Base-by-base conservation (phyloP, 2,888 invertebrate species). In the Drosophila mercatorum region DNA sequence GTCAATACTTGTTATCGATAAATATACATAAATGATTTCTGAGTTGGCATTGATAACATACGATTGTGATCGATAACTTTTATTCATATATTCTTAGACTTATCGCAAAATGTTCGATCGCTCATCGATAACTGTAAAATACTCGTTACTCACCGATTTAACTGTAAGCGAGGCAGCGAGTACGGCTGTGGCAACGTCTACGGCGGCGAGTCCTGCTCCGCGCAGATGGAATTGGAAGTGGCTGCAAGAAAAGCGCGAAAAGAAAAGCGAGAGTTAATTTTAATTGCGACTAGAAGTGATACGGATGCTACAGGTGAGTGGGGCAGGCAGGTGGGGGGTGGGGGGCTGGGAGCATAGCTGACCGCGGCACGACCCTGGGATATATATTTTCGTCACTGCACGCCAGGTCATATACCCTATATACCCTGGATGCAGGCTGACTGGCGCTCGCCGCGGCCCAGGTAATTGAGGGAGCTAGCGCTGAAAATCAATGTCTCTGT, bases 401-500 rank as follows among this genome's bases (percentile, higher is more conserved):
- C 14, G 44, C 26, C 36, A 36, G 44, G 46, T 38, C 47, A 40
- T 49, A 59, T 59, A 59, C 49, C 59, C 59, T 40, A 49, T 49
- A 62, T 47, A 58, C 66, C 64, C 56, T 44, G 68, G 38, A 38
- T 41, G 34, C 40, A 26, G 52, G 44, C 12, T 40, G 12, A 11
- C 28, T 38, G 31, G n/a, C 34, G 36, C 38, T 36, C 7, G 26
- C 38, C 46, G 38, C 4, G 34, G 55, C 56, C 28, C 46, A 65
- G 65, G 46, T 34, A 67, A 53, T 53, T 31, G 40, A 61, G 66
- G 52, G 40, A 59, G 46, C 44, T 51, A 28, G 28, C 51, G 41
- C 53, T 65, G 51, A 78, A 85, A 79, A 81, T 86, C 84, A 85
- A 84, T 85, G 84, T 81, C 86, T 84, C 72, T 81, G 88, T 86